Evolutionary conservation across 2,113 vertebrate genomes (phyloP), one percentile per base, ranked within the genome.

Genomic region (Polyodon spathula): DNA sequence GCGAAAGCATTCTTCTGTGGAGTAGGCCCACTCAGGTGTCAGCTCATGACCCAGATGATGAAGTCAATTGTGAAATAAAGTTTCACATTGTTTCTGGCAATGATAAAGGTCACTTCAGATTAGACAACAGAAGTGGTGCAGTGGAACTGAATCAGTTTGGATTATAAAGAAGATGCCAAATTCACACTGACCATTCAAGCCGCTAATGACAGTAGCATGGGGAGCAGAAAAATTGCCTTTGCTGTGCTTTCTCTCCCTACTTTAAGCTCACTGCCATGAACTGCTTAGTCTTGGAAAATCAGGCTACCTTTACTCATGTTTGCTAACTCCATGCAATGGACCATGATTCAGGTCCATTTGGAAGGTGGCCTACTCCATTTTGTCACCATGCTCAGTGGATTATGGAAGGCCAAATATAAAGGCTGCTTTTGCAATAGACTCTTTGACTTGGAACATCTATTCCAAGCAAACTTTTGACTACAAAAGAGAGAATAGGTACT

Each of bases 391-490:
- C 74, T 72, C 84, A 63, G 71, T 77, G 75, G 71, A 84, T 41
- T 83, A 60, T 8, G 82, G 81, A 50, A 69, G 62, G 62, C 73
- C 79, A 17, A 77, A 69, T 44, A 83, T 75, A 59, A 87, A 78
- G n/a, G 81, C 89, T 38, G 75, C 84, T 59, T 98, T 98, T 68
- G 77, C 84, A 52, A 87, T 97, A 37, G 88, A 97, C 68, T 71
- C 87, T 51, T 67, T 91, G 54, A 94, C 90, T 3, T 93, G 95
- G 5, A 85, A 92, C 67, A 86, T 98, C 70, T 75, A 72, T 63
- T 87, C 91, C 60, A 84, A 86, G 54, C 86, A 92, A 72, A 76
- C 70, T 1, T 88, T 98, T 59, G 93, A 98, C 67, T 95, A 91
- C 3, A 93, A 98, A 78, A 84, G 73, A 10, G 80, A 84, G 54